phyloP scores from a whole-genome alignment of 2,113 vertebrate species.

The Gambusia holbrooki region DNA sequence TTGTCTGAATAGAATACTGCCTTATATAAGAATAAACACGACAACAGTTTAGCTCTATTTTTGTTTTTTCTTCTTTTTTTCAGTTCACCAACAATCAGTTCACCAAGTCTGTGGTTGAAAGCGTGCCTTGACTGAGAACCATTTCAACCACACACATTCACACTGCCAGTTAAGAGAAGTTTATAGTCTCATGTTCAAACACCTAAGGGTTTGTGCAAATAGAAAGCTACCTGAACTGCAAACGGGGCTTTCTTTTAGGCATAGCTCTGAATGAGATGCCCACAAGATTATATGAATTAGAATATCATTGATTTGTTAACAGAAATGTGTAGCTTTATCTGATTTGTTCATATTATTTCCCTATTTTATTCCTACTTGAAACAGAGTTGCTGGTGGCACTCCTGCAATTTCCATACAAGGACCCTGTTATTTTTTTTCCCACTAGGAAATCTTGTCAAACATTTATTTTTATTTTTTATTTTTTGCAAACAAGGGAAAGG shows the following conservation, averaged over 20 bases:
- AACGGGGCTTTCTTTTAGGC: no score
- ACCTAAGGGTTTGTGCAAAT: not conserved
- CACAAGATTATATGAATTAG: not conserved
- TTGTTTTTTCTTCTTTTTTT: constrained; percentile 2
- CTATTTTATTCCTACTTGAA: no score
- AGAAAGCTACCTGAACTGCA: not conserved
- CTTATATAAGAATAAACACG: constrained; percentile 69
- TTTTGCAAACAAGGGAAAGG: no score
- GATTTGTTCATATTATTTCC: no score
- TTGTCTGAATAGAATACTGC: constrained; percentile 68
- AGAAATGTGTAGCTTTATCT: no score
- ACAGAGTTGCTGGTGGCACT: no score
- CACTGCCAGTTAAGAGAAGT: not conserved
- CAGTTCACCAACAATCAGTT: not conserved
- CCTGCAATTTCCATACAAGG: no score
- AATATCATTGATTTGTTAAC: no score
- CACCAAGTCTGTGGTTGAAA: not conserved
- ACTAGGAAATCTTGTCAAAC: no score
- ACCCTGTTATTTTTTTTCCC: no score
- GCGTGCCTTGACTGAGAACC: not conserved
- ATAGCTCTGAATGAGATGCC: not conserved
- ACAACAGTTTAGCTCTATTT: constrained; percentile 7
- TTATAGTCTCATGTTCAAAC: not conserved
- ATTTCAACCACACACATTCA: not conserved
- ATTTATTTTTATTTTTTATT: no score